Evolutionary conservation across 2,113 vertebrate genomes (phyloP).

Genomic region (Pantherophis guttatus): DNA sequence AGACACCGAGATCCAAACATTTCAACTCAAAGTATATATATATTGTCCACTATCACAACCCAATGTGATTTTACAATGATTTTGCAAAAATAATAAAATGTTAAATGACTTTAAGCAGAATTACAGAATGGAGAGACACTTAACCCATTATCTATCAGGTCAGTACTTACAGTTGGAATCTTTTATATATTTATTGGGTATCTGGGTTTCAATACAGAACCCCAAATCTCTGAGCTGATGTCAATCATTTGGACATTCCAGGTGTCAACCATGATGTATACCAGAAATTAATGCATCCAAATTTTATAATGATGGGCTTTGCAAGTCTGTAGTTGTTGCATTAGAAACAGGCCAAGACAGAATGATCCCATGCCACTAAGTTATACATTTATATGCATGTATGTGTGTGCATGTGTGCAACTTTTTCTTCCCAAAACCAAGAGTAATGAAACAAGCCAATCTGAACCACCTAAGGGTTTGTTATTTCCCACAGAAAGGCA

Average conservation of each 20-base stretch:
- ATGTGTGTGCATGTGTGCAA: neutral
- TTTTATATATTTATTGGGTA: neutral
- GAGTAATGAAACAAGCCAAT: conserved; percentile 32
- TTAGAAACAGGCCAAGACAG: conserved; percentile 42
- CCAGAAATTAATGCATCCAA: neutral
- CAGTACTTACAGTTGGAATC: neutral
- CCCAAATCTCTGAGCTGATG: neutral
- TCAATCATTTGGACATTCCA: neutral
- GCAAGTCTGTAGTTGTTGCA: conserved; percentile 7
- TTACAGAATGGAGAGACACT: neutral
- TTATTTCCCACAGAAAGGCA: conserved; percentile 43
- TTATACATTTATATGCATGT: neutral
- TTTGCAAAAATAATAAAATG: neutral
- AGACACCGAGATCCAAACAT: neutral
- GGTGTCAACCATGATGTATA: neutral
- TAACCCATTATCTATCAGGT: neutral
- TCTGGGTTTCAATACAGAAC: neutral
- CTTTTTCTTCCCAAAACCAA: conserved; percentile 12
- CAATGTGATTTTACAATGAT: neutral
- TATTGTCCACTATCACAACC: neutral
- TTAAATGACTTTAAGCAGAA: neutral
- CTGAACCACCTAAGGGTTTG: conserved; percentile 17
- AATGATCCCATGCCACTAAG: conserved; percentile 46
- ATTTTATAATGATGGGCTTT: neutral
- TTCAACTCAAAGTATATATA: neutral